Base-by-base conservation (phyloP, 2,888 invertebrate species). In the Trichacis sp. region DNA sequence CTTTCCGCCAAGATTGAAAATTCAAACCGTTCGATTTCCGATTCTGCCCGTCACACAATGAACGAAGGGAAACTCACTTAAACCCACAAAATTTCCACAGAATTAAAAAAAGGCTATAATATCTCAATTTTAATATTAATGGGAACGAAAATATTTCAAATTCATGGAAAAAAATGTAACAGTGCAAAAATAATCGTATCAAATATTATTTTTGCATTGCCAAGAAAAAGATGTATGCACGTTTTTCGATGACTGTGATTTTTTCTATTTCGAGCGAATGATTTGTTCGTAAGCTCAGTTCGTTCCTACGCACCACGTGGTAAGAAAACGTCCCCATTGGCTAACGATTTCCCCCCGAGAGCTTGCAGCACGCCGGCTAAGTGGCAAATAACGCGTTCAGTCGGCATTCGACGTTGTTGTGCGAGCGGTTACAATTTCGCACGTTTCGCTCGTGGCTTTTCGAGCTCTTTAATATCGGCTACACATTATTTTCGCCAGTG, bases 321-420 rank as follows among this genome's bases (percentile, higher is more conserved):
- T 57, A 58, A 48, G 49, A 64, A 59, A 45, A 64, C 56, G 20
- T 49, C 48, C 68, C 57, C 54, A 71, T 69, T 73, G 70, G 72
- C 49, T 56, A 53, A 33, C 47, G 62, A 46, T 52, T 70, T 69
- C 70, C 71, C 69, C 69, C 66, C 68, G 64, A 47, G 69, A 74
- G 74, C 73, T 74, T 73, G 70, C 72, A 67, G 70, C 69, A 55
- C 69, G 64, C 67, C 60, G 58, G 52, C 11, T 47, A 45, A 57
- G 64, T 59, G 65, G 63, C 63, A 65, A 56, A 60, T 59, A 60
- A 58, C 38, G 36, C 46, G 47, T 52, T 65, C 65, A 65, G 65
- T 65, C 50, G 65, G 56, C 57, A 53, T 42, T 56, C 56, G 53
- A 53, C 62, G 53, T 45, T 42, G 55, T 45, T 40, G 43, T 54